phyloP scores from a whole-genome alignment of 2,797 vertebrate genomes.

The Microctenopoma steveboyesi region DNA sequence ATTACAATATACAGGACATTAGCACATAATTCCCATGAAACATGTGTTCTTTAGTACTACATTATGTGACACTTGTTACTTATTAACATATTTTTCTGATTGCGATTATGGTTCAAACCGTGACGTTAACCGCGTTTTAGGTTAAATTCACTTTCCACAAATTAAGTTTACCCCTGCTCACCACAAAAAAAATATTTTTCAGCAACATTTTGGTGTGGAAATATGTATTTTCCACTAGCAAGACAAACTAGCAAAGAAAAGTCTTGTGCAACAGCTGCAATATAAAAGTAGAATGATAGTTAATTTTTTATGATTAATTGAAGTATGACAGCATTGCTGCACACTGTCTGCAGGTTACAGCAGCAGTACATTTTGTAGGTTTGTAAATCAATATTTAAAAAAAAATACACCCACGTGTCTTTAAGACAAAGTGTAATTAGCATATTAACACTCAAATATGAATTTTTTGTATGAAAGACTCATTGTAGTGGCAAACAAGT shows the following conservation, averaged over 20 bases:
- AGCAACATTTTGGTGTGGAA: too few relatives aligned
- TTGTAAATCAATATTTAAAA: too few relatives aligned
- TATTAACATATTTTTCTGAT: conserved; percentile 37
- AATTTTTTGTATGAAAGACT: too few relatives aligned
- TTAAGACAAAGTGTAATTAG: too few relatives aligned
- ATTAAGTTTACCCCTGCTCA: background rate
- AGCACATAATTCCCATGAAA: conserved; percentile 26
- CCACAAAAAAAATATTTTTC: too few relatives aligned
- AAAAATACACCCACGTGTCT: too few relatives aligned
- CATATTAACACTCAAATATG: too few relatives aligned
- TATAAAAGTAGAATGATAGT: background rate
- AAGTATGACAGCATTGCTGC: background rate
- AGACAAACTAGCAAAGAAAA: background rate
- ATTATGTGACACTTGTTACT: conserved; percentile 24
- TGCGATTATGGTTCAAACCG: conserved; percentile 15
- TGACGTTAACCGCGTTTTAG: background rate
- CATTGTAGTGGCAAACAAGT: too few relatives aligned
- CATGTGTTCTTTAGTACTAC: conserved; percentile 17
- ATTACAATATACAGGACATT: conserved; percentile 27
- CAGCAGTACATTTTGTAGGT: too few relatives aligned
- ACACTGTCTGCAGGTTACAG: background rate
- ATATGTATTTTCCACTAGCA: too few relatives aligned
- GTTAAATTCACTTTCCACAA: background rate
- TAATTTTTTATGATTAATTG: background rate
- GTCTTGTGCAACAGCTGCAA: background rate